Percentiles rank a stretch among this genome's conserved stretches.
Evolutionary conservation across 2,888 invertebrate genomes (phyloP).

Genomic region (Cephus spinipes): DNA sequence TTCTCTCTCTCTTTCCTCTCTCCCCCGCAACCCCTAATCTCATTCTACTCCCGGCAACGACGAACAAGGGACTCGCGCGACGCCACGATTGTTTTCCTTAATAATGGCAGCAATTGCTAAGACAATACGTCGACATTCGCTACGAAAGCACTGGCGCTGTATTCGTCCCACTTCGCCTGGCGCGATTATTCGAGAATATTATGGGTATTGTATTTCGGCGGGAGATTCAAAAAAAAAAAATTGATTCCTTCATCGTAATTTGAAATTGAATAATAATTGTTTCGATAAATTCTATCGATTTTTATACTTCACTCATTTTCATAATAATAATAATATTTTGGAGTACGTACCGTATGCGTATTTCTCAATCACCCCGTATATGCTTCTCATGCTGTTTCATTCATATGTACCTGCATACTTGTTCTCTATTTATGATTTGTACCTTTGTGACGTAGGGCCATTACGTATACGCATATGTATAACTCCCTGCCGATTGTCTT

Average conservation of each 20-base stretch:
- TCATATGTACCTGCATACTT: not conserved
- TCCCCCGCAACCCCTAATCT: not conserved
- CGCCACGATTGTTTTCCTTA: slow-evolving; percentile 14
- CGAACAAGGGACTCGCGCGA: not conserved
- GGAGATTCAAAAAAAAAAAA: not conserved
- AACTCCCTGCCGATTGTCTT: not conserved
- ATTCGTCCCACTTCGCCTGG: not conserved
- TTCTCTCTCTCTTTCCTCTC: not conserved
- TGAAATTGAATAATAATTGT: not conserved
- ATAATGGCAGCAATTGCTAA: slow-evolving; percentile 19
- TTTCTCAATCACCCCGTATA: not conserved
- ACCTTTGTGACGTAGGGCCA: not conserved
- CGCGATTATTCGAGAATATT: not conserved
- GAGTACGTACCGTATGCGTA: not conserved
- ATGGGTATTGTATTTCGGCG: not conserved
- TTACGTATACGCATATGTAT: not conserved
- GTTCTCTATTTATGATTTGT: not conserved
- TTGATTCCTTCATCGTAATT: not conserved
- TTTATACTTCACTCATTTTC: not conserved
- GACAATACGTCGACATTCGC: slow-evolving; percentile 19
- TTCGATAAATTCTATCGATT: not conserved
- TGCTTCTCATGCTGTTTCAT: not conserved
- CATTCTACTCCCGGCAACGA: not conserved
- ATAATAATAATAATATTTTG: not conserved
- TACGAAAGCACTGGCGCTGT: slow-evolving; percentile 10